Evolutionary conservation across 2,797 vertebrate species (phyloP).

Genomic region (Cheracebus regulus): DNA sequence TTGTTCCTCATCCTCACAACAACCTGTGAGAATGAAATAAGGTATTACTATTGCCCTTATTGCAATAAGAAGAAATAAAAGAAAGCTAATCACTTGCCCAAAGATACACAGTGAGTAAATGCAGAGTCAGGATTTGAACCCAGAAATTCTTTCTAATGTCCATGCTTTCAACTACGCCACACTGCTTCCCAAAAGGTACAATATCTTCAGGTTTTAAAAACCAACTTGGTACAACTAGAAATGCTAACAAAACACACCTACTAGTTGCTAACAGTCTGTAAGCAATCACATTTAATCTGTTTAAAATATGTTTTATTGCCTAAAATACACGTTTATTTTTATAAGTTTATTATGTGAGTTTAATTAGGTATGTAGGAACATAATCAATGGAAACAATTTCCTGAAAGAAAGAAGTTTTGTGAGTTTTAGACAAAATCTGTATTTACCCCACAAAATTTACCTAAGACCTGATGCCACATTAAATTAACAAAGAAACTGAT

Average conservation of each 20-base stretch:
- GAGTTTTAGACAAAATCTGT: conserved; percentile 49
- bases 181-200: background rate
- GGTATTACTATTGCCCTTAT: background rate
- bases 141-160: background rate
- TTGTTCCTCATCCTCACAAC: background rate
- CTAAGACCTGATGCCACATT: background rate
- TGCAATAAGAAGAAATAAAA: background rate
- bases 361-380: background rate
- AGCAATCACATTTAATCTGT: background rate
- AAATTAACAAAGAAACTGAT: conserved; percentile 62
- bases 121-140: background rate
- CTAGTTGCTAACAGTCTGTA: background rate
- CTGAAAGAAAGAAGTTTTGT: conserved; percentile 13
- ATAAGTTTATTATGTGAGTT: background rate
- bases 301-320: background rate
- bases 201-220: background rate
- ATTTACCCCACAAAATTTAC: conserved; percentile 48
- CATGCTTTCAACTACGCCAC: background rate
- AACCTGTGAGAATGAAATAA: background rate
- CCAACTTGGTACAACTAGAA: background rate
- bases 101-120: background rate
- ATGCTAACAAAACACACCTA: background rate
- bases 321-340: background rate
- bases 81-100: background rate
- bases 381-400: conserved; percentile 26